These are phyloP conservation scores for Drosophila nannoptera DNA, from an alignment of 1,140 invertebrate genomes.

Conservation along the genomic window DNA sequence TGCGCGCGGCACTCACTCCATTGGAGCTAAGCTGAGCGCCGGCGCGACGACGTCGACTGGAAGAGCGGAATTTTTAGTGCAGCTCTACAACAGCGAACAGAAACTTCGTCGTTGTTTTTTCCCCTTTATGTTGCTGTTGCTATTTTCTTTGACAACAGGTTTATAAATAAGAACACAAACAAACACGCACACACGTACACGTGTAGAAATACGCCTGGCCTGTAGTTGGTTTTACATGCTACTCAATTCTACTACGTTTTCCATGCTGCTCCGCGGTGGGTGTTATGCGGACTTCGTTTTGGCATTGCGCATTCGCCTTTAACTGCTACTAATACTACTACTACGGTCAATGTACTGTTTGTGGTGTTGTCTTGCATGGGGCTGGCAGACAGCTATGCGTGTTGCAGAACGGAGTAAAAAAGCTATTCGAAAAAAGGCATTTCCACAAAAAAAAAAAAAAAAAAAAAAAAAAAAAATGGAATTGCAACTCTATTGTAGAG, in stretches of 20 bases:
- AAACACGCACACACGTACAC: background rate
- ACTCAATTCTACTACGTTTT: conserved; percentile 60
- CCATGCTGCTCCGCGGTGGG: conserved; percentile 28
- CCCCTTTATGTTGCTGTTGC: conserved; percentile 34
- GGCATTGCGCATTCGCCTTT: conserved; percentile 54
- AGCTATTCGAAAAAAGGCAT: too few relatives aligned
- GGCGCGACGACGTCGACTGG: conserved; percentile 53
- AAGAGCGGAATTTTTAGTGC: conserved; percentile 75
- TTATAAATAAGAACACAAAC: conserved; percentile 32
- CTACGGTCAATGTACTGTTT: conserved; percentile 70
- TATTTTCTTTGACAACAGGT: conserved; percentile 60
- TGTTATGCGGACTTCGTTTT: conserved; percentile 41
- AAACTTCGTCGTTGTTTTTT: conserved; percentile 27
- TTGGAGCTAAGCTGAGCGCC: conserved; percentile 53
- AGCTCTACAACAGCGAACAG: conserved; percentile 30
- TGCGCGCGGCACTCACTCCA: conserved; percentile 36
- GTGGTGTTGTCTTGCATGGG: conserved; percentile 18
- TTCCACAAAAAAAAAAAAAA: background rate
- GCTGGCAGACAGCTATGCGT: conserved; percentile 5
- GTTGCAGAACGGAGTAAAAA: background rate
- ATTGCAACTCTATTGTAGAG: background rate
- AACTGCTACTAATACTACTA: conserved; percentile 32
- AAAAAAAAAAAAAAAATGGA: background rate
- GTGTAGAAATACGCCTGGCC: conserved; percentile 13
- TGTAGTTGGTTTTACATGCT: conserved; percentile 43